phyloP scores from a whole-genome alignment of 2,888 invertebrate species.

The Brenthis ino region DNA sequence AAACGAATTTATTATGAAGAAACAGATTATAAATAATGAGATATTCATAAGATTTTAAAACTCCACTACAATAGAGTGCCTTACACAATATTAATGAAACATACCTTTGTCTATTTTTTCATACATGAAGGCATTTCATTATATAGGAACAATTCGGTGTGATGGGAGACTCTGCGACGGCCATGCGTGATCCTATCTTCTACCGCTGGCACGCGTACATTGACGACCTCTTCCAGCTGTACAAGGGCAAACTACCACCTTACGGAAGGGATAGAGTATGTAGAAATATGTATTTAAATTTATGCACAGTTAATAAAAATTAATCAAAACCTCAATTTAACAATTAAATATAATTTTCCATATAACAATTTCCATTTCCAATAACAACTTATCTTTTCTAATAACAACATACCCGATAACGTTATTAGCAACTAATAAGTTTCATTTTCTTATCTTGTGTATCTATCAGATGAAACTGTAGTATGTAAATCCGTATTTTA shows the following conservation, averaged over 20 bases:
- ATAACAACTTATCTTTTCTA: no score
- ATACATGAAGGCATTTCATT: not conserved
- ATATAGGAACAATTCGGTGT: slow-evolving; percentile 88
- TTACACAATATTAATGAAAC: no score
- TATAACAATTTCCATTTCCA: no score
- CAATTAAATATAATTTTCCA: no score
- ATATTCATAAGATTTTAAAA: no score
- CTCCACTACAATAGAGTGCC: no score
- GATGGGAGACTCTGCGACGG: slow-evolving; percentile 92
- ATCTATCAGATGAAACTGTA: not conserved
- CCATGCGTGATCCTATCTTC: slow-evolving; percentile 93
- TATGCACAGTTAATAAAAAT: no score
- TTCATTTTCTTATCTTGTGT: no score
- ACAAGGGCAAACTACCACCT: slow-evolving; percentile 86
- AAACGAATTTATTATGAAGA: no score
- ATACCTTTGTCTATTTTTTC: not conserved
- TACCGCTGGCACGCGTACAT: slow-evolving; percentile 93
- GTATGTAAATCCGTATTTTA: no score
- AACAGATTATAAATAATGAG: no score
- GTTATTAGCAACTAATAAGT: not conserved
- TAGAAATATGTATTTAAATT: not conserved
- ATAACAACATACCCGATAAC: not conserved
- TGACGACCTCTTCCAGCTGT: slow-evolving; percentile 89
- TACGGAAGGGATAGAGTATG: slow-evolving; percentile 84
- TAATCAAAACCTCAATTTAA: no score